Conservation (phyloP, 2,797 vertebrate species). For the Manis pentadactyla region DNA sequence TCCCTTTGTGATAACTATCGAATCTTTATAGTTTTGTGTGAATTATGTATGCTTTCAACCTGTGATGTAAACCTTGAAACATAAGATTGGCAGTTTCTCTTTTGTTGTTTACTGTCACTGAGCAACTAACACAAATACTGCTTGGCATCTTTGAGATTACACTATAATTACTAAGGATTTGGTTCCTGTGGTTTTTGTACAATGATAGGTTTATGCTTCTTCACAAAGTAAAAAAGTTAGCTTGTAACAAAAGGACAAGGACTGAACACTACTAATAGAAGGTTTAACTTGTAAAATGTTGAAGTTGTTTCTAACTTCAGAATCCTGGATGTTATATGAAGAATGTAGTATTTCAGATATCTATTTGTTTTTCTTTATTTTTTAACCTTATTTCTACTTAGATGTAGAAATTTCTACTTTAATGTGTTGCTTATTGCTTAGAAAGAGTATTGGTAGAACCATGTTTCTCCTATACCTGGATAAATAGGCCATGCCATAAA, state of each 20-base stretch:
- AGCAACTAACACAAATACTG: background rate
- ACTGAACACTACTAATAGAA: background rate
- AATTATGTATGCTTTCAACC: background rate
- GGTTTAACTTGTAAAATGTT: background rate
- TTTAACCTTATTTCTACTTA: constrained; percentile 14
- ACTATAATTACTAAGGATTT: constrained; percentile 42
- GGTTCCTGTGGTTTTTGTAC: background rate
- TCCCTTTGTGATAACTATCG: constrained; percentile 22
- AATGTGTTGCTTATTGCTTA: constrained; percentile 21
- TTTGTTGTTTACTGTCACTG: background rate
- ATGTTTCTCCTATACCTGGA: constrained; percentile 20
- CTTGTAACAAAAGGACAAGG: background rate
- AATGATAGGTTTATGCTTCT: background rate
- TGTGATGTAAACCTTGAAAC: background rate
- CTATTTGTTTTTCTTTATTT: constrained; percentile 14
- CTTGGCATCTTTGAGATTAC: background rate
- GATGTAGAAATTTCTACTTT: constrained; percentile 12
- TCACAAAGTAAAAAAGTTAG: background rate
- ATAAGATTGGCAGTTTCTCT: background rate
- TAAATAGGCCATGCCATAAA: constrained; percentile 36
- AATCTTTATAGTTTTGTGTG: background rate
- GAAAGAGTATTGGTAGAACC: background rate
- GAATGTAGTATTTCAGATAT: background rate
- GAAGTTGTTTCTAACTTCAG: background rate
- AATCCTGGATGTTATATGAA: background rate